Percentiles rank a stretch among this genome's conserved stretches.
Conservation (phyloP, 2,113 vertebrate genomes). For the Myiopsitta monachus region DNA sequence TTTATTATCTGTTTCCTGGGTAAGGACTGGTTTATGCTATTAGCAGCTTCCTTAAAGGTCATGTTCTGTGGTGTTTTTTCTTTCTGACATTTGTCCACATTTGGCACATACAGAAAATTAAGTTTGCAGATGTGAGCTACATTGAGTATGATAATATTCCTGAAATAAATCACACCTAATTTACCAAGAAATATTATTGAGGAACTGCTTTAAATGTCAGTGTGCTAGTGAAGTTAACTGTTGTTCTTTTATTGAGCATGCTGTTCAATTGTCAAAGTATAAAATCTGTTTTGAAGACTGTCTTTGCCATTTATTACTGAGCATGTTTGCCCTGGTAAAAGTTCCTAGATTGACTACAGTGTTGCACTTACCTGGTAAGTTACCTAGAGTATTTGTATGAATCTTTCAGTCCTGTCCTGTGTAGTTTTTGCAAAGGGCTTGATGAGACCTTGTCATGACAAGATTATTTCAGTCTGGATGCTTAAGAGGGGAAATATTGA, state of each 20-base stretch:
- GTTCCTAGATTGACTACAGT: background rate
- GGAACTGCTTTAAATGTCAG: constrained; percentile 38
- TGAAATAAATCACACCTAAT: constrained; percentile 15
- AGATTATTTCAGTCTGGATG: background rate
- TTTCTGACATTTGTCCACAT: constrained; percentile 36
- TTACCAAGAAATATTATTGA: background rate
- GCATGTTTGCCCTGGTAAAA: background rate
- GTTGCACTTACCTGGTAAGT: background rate
- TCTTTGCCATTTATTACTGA: background rate
- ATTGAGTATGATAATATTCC: background rate
- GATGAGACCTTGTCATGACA: background rate
- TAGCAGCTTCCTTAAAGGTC: constrained; percentile 53
- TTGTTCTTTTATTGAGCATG: background rate
- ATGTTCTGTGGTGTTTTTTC: background rate
- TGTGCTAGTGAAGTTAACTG: background rate
- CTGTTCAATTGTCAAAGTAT: background rate
- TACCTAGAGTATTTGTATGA: background rate
- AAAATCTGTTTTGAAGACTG: background rate
- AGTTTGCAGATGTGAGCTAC: constrained; percentile 12
- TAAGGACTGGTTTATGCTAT: constrained; percentile 2
- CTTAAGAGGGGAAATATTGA: background rate
- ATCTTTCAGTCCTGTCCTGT: background rate
- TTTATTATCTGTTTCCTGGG: background rate
- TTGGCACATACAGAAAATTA: background rate
- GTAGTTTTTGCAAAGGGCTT: background rate